Evolutionary conservation across 2,797 vertebrate species (phyloP), one percentile per base, ranked within the genome.

Genomic region (Liasis olivaceus): DNA sequence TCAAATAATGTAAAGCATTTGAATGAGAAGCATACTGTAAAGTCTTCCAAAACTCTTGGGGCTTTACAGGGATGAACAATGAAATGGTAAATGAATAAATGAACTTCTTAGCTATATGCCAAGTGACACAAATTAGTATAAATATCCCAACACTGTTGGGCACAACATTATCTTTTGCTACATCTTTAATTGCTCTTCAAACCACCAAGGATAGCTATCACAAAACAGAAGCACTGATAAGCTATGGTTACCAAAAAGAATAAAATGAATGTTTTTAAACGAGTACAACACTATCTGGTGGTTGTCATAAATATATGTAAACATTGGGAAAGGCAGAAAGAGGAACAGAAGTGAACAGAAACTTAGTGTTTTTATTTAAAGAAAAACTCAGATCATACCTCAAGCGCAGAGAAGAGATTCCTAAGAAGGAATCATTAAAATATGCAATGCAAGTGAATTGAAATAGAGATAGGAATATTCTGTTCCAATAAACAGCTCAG

Each of bases 41-140:
- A 90, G 12, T 51, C 22, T 90, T 59, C 54, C 47, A 63, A 89
- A 63, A 31, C 11, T 58, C 22, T 58, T 62, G 28, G 58, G n/a
- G 42, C 63, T 51, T 42, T 69, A 87, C 14, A 90, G 58, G 58
- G 15, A 81, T 63, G 17, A 63, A 84, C 12, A 90, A 90, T 17
- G 87, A 93, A 63, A 84, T 15, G 4, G 47, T 60, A 90, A 90
- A 88, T 84, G 24, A 63, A 51, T 60, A 90, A 90, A 88, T 84
- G 24, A 63, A 93, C 64, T 56, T 56, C 58, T 28, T 63, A 85
- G 28, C 56, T 42, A 20, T 59, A 42, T 20, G 36, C 26, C 26
- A 85, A 69, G 12, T 62, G 22, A 51, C 28, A 85, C 8, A 90
- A n/a, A 62, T 26, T 63, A 87, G 59, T 47, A 88, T 42, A 59